A percentile compares a stretch with the other conserved stretches of the same genome.
phyloP scores from a whole-genome alignment of 2,888 invertebrate genomes.

The Lasius platythorax region DNA sequence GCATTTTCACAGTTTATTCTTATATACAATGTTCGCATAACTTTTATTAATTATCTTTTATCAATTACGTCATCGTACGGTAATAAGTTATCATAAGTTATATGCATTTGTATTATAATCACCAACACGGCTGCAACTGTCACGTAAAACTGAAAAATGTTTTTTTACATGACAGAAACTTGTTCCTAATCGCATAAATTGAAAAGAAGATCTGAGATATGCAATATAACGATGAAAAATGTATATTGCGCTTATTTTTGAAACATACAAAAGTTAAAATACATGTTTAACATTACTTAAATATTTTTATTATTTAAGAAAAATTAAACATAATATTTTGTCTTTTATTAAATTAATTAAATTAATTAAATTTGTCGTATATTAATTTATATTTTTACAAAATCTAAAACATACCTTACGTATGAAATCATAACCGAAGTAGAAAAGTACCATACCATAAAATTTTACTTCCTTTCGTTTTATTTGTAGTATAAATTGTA shows the following conservation, averaged over 20 bases:
- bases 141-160: slow-evolving; percentile 25
- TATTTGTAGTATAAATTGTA: slow-evolving; percentile 32
- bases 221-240: background rate
- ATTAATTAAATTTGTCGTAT: background rate
- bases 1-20: background rate
- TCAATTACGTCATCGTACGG: background rate
- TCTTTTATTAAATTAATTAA: background rate
- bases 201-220: background rate
- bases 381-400: background rate
- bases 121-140: background rate
- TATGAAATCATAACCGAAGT: slow-evolving; percentile 20
- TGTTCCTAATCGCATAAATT: background rate
- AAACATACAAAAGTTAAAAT: background rate
- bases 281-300: no score
- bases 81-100: background rate
- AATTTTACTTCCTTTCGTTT: slow-evolving; percentile 16
- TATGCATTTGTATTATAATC: slow-evolving; percentile 20
- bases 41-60: background rate
- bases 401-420: background rate
- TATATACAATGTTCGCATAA: no score
- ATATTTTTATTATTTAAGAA: no score
- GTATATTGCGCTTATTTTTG: background rate
- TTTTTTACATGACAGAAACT: background rate
- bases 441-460: slow-evolving; percentile 13
- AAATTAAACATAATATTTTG: background rate